phyloP scores from a whole-genome alignment of 2,113 vertebrate species.

The Vanacampus margaritifer region DNA sequence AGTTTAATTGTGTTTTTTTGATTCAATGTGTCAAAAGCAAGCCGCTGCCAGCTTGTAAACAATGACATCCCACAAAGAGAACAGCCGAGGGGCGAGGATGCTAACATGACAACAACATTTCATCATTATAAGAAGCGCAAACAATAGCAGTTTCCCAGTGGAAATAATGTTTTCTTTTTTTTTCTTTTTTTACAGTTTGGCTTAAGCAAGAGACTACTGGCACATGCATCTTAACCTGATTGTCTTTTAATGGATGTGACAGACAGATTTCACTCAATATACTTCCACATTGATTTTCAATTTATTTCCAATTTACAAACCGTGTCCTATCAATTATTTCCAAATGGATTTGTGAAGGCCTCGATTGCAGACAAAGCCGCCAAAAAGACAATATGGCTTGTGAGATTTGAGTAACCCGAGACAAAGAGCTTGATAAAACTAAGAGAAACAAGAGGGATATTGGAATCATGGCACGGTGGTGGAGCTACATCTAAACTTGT shows the following conservation, averaged over 20 bases:
- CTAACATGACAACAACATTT: background rate
- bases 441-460: conserved; percentile 22
- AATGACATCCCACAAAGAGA: background rate
- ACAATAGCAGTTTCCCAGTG: background rate
- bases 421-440: conserved; percentile 28
- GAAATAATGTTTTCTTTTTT: background rate
- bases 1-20: background rate
- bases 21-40: background rate
- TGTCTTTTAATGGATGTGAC: background rate
- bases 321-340: background rate
- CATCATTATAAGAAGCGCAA: background rate
- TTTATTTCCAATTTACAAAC: background rate
- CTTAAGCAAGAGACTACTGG: background rate
- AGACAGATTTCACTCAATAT: background rate
- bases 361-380: background rate
- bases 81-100: background rate
- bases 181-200: background rate
- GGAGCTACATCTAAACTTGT: conserved; percentile 5
- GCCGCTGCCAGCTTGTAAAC: background rate
- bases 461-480: conserved; percentile 18
- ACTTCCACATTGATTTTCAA: background rate
- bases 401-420: background rate
- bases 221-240: background rate
- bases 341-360: no score
- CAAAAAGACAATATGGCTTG: background rate